Conservation (phyloP, 2,797 vertebrate species). For the Dallia pectoralis region DNA sequence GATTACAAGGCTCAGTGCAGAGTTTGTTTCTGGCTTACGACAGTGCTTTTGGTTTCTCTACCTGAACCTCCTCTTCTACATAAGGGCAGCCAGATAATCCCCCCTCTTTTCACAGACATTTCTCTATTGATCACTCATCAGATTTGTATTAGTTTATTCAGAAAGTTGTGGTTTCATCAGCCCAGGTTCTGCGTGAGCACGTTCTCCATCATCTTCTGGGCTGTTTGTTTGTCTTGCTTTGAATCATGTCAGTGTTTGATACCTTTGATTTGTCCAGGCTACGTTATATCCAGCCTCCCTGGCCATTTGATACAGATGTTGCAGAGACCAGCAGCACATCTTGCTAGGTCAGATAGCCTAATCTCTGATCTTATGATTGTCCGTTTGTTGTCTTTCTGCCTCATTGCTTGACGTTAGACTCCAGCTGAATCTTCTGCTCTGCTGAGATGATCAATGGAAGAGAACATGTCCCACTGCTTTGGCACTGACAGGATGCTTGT, state of each 20-base stretch:
- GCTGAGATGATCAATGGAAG: constrained; percentile 69
- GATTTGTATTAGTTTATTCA: constrained; percentile 39
- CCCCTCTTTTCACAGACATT: constrained; percentile 7
- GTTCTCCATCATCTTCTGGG: not conserved
- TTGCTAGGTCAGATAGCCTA: constrained; percentile 59
- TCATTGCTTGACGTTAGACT: constrained; percentile 51
- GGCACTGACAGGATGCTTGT: constrained; percentile 54
- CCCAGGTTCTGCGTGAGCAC: not conserved
- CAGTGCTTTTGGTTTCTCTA: constrained; percentile 16
- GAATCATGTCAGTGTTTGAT: not conserved
- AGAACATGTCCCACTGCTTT: constrained; percentile 62
- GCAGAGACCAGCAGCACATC: constrained; percentile 37
- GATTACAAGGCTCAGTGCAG: constrained; percentile 51
- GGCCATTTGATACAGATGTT: constrained; percentile 23
- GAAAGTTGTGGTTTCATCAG: constrained; percentile 26
- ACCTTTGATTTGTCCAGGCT: constrained; percentile 33
- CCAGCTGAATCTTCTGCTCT: constrained; percentile 59
- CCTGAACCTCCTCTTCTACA: constrained; percentile 13
- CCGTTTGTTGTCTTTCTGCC: constrained; percentile 69
- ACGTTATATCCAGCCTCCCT: constrained; percentile 11
- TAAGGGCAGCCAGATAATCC: not conserved
- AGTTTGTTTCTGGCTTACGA: constrained; percentile 46
- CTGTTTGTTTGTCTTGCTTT: not conserved
- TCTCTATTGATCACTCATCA: constrained; percentile 34
- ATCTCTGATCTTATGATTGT: constrained; percentile 69